Percentiles rank a stretch among this genome's conserved stretches.
phyloP scores from a whole-genome alignment of 2,113 vertebrate species.

The Psammodynastes pulverulentus region DNA sequence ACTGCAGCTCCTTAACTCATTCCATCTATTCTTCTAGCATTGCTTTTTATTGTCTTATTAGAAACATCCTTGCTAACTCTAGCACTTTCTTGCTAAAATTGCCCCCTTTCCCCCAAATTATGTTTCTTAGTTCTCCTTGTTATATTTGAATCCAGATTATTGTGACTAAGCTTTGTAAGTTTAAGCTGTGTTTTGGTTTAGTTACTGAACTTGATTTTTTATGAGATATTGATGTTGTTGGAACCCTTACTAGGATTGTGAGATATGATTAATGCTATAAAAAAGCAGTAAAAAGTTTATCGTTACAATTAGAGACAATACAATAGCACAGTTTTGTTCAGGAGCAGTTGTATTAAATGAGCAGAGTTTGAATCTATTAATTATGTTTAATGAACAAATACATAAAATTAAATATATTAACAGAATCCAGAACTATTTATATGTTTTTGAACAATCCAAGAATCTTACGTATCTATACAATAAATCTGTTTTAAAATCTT shows the following conservation, averaged over 20 bases:
- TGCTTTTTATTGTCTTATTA: background rate
- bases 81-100: background rate
- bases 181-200: background rate
- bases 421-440: background rate
- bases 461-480: background rate
- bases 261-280: background rate
- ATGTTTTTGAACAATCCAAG: background rate
- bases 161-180: background rate
- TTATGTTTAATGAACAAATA: background rate
- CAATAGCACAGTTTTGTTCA: background rate
- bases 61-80: background rate
- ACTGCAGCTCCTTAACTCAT: background rate
- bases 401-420: background rate
- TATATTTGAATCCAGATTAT: background rate
- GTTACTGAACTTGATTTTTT: background rate
- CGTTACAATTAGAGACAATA: background rate
- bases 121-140: background rate
- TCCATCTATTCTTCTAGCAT: background rate
- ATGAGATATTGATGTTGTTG: background rate
- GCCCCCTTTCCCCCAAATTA: background rate
- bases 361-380: no score
- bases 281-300: background rate
- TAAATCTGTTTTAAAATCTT: background rate
- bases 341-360: background rate
- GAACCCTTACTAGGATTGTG: background rate